Evolutionary conservation across 2,888 invertebrate species (phyloP).

Genomic region (Cryptocephalus moraei): DNA sequence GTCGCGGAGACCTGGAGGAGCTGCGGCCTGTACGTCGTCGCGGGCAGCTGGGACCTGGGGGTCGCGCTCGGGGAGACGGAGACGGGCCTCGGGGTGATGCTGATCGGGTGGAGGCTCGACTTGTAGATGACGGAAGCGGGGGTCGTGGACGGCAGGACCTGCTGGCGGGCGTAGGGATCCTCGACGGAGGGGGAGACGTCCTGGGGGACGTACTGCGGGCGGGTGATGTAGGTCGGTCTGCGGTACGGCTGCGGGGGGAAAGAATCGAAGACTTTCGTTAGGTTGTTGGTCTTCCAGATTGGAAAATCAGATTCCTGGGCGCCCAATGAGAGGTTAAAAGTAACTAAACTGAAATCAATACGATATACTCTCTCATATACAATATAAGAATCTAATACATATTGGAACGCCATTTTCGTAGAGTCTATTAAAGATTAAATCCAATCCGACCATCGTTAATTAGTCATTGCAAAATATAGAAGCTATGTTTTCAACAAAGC

Average conservation of each 20-base stretch:
- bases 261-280: conserved; percentile 1
- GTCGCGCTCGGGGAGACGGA: conserved; percentile 28
- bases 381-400: too few relatives aligned
- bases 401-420: too few relatives aligned
- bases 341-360: too few relatives aligned
- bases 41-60: conserved; percentile 44
- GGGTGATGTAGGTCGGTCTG: conserved; percentile 33
- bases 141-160: conserved; percentile 41
- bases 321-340: too few relatives aligned
- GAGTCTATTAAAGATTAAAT: too few relatives aligned
- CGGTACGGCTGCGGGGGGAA: conserved; percentile 26
- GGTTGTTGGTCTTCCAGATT: not conserved
- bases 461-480: too few relatives aligned
- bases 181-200: conserved; percentile 15
- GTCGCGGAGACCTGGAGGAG: conserved; percentile 50
- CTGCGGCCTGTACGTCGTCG: conserved; percentile 57
- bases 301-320: not conserved
- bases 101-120: conserved; percentile 42
- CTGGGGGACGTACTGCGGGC: conserved; percentile 30
- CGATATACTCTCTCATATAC: too few relatives aligned
- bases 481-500: too few relatives aligned
- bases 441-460: too few relatives aligned
- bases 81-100: conserved; percentile 48
- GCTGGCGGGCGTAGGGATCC: conserved; percentile 26
- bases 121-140: conserved; percentile 35